phyloP scores from a whole-genome alignment of 2,113 vertebrate species.

The Austrofundulus limnaeus region DNA sequence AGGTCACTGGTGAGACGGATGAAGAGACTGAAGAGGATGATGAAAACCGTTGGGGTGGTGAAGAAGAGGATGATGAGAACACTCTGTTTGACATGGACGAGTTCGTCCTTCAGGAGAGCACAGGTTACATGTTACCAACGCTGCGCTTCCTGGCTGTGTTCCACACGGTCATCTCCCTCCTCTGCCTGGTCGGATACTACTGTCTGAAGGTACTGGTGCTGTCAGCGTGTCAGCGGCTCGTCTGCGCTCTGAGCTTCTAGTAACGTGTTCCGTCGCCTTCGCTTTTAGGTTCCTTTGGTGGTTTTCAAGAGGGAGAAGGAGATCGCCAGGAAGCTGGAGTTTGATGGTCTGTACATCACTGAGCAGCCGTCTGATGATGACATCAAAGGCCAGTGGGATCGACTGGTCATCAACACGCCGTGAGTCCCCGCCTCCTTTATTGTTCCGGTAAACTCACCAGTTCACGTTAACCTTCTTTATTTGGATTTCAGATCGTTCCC shows the following conservation, averaged over 20 bases:
- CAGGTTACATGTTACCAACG: constrained; percentile 93
- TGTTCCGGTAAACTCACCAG: background rate
- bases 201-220: constrained; percentile 85
- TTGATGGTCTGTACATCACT: constrained; percentile 96
- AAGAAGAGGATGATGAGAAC: constrained; percentile 80
- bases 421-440: constrained; percentile 67
- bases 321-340: constrained; percentile 94
- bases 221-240: background rate
- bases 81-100: constrained; percentile 89
- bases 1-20: constrained; percentile 89
- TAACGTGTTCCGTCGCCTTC: background rate
- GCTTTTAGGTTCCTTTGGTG: constrained; percentile 89
- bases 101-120: constrained; percentile 95
- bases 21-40: constrained; percentile 79
- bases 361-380: constrained; percentile 97
- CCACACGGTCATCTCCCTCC: constrained; percentile 92
- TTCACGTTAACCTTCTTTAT: background rate
- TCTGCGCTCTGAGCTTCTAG: no score
- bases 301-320: constrained; percentile 98
- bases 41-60: constrained; percentile 82
- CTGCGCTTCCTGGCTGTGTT: constrained; percentile 88
- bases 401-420: constrained; percentile 96
- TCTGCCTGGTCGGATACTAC: constrained; percentile 94
- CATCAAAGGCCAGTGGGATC: constrained; percentile 98
- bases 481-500: constrained; percentile 88